phyloP scores from a whole-genome alignment of 2,888 invertebrate genomes.

The Celastrina argiolus region DNA sequence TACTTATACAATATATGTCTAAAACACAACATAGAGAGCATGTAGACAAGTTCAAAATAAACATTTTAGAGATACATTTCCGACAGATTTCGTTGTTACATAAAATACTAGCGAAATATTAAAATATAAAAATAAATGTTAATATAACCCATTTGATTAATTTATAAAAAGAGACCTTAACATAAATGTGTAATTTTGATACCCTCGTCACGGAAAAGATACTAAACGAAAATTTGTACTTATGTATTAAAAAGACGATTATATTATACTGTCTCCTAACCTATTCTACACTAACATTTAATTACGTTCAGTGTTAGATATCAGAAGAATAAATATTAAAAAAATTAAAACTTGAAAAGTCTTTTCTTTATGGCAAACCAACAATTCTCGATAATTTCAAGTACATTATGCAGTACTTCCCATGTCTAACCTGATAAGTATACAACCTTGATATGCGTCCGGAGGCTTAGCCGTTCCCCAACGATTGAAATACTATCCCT shows the following conservation, averaged over 20 bases:
- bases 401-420: not conserved
- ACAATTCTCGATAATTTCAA: conserved; percentile 3
- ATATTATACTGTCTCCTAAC: conserved; percentile 13
- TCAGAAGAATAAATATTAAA: conserved; percentile 17
- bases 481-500: not conserved
- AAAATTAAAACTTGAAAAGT: conserved; percentile 16
- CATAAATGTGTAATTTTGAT: conserved; percentile 28
- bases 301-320: conserved; percentile 9
- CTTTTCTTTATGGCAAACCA: conserved; percentile 22
- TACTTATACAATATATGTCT: conserved; percentile 27
- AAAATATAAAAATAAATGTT: conserved; percentile 12
- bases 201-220: conserved; percentile 15
- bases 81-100: conserved; percentile 17
- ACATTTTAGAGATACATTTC: conserved; percentile 18
- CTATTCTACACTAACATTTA: conserved; percentile 15
- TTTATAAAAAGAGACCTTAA: conserved; percentile 21
- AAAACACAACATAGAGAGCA: conserved; percentile 38
- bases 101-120: conserved; percentile 3
- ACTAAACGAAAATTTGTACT: conserved; percentile 18
- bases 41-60: conserved; percentile 17
- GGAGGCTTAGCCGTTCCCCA: not conserved
- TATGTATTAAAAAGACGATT: conserved; percentile 18
- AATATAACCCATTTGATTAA: conserved; percentile 11
- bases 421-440: not conserved
- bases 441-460: conserved; percentile 2